Conservation (phyloP, 2,888 invertebrate species). For the Dasysyrphus tricinctus region DNA sequence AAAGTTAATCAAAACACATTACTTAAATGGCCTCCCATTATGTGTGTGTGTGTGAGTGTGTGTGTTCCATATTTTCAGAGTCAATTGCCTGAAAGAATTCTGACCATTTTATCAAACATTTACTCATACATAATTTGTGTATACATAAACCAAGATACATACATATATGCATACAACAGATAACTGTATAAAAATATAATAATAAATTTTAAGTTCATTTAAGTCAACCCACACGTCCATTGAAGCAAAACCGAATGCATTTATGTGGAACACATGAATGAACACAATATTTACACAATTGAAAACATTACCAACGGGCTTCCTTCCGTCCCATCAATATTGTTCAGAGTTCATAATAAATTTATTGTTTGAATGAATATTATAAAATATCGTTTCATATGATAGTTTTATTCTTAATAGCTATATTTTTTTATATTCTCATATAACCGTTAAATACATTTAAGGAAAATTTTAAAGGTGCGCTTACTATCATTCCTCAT, state of each 20-base stretch:
- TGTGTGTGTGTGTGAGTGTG: neutral
- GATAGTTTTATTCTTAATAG: neutral
- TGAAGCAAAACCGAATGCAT: slow-evolving; percentile 39
- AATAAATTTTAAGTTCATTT: slow-evolving; percentile 13
- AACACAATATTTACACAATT: slow-evolving; percentile 32
- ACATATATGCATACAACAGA: neutral
- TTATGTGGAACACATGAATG: slow-evolving; percentile 29
- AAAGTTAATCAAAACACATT: neutral
- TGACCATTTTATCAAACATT: neutral
- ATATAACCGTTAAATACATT: slow-evolving; percentile 10
- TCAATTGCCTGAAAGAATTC: slow-evolving; percentile 23
- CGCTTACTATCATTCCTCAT: slow-evolving; percentile 42
- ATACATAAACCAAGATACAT: too few species aligned
- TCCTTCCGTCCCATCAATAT: neutral
- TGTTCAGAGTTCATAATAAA: slow-evolving; percentile 20
- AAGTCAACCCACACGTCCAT: slow-evolving; percentile 12
- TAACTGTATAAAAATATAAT: neutral
- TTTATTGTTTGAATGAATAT: slow-evolving; percentile 48
- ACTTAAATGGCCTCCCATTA: neutral
- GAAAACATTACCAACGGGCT: slow-evolving; percentile 27
- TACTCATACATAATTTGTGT: neutral
- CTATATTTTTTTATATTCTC: neutral
- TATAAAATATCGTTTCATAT: neutral
- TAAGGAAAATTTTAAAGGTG: slow-evolving; percentile 9
- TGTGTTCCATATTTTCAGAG: neutral